These are phyloP conservation scores for Lamellibrachia columna DNA, from an alignment of 2,888 invertebrate genomes.

Conservation along the genomic window DNA sequence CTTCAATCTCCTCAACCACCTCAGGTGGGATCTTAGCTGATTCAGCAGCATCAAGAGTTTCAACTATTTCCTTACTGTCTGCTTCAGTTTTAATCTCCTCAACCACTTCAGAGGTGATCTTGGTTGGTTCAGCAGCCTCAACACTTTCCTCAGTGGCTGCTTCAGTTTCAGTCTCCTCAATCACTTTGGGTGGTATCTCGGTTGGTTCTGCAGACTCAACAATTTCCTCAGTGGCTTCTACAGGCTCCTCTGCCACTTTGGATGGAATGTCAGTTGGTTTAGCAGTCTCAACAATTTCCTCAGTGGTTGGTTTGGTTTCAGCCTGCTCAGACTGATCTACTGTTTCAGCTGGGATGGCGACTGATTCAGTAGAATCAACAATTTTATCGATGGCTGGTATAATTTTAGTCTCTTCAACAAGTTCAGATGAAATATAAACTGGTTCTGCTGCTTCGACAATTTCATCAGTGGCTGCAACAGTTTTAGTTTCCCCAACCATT, in stretches of 20 bases:
- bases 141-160: not conserved
- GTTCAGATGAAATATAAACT: not conserved
- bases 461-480: not conserved
- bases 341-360: not conserved
- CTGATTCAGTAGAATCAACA: not conserved
- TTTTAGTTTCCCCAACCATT: not conserved
- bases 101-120: not conserved
- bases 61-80: not conserved
- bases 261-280: not conserved
- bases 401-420: not conserved
- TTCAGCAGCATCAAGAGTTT: not conserved
- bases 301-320: not conserved
- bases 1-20: not conserved
- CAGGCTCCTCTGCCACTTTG: slow-evolving; percentile 24
- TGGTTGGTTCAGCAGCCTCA: not conserved
- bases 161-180: not conserved
- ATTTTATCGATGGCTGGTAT: not conserved
- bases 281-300: not conserved
- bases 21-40: not conserved
- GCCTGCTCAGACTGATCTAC: not conserved
- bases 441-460: not conserved
- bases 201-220: not conserved
- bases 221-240: not conserved
- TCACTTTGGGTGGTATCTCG: not conserved
- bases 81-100: not conserved